phyloP scores from a whole-genome alignment of 53 echinoderm and acorn worm species.

The Astropecten irregularis region DNA sequence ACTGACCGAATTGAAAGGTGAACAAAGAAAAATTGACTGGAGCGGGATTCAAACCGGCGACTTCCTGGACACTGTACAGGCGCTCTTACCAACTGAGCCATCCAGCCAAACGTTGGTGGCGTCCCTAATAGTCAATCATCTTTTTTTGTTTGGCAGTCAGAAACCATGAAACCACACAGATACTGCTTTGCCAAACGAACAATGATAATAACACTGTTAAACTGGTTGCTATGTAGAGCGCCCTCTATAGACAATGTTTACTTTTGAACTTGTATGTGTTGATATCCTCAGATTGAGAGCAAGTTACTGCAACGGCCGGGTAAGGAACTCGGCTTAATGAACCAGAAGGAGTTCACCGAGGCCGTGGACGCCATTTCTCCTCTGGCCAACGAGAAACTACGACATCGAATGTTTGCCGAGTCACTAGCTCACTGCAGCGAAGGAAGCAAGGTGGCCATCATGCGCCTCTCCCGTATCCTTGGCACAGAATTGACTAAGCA shows the following conservation, averaged over 20 bases:
- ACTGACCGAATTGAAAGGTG: no score
- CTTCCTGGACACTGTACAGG: no score
- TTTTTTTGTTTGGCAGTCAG: no score
- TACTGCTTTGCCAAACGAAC: no score
- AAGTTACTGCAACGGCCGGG: slow-evolving; percentile 86
- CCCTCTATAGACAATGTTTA: no score
- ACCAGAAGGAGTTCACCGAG: slow-evolving; percentile 76
- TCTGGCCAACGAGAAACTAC: slow-evolving; percentile 73
- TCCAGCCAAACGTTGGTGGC: no score
- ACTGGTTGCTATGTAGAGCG: background rate
- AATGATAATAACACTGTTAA: background rate
- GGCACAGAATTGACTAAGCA: background rate
- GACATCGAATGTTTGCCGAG: slow-evolving; percentile 70
- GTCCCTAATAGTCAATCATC: no score
- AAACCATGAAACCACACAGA: no score
- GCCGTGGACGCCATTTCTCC: slow-evolving; percentile 85
- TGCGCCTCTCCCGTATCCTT: slow-evolving; percentile 95
- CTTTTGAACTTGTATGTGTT: no score
- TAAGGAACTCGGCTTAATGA: slow-evolving; percentile 84
- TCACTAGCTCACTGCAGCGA: slow-evolving; percentile 74
- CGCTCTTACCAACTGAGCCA: no score
- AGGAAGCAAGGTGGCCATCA: slow-evolving; percentile 71
- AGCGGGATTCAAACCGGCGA: no score
- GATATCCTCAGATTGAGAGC: slow-evolving; percentile 68
- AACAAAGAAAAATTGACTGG: no score